Base-by-base conservation (phyloP, 2,113 vertebrate species). In the Macquaria ambigua region DNA sequence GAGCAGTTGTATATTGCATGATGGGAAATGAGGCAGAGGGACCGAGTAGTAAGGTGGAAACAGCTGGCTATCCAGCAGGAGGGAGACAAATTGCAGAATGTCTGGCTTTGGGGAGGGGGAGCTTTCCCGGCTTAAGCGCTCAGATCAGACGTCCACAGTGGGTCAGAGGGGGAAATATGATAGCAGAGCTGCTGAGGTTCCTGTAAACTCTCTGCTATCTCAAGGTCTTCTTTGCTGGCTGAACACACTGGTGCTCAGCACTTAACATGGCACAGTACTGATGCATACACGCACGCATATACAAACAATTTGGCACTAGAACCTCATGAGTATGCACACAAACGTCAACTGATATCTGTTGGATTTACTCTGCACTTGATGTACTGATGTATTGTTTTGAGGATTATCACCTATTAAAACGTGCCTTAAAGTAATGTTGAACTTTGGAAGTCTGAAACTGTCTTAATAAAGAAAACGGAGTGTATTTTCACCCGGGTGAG, bases 31-130 rank as follows among this genome's bases (percentile, higher is more conserved):
- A 59, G 48, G 58, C 66, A 46, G 52, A 68, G 66, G 48, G 56
- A 55, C 11, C 5, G 25, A 31, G 78, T 3, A 59, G 75, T 43
- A 37, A 80, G 84, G 85, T 86, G 82, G 87, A 86, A 93, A 89
- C 93, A 94, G 92, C 93, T 93, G 93, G 71, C 48, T 67, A 80
- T 89, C 80, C 76, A 58, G 74, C 70, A 64, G 82, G 75, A 79
- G 87, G 86, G 80, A 87, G 91, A 83, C 88, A 88, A 82, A 87
- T 81, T 74, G 77, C 83, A 86, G 82, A 92, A 84, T 66, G 86
- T 81, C 87, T 90, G 87, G 87, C 78, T 89, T 48, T 31, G 68
- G 82, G 87, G 61, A 81, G 79, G 69, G 34, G 85, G 79, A 79
- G 79, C 77, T 87, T 87, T 77, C 58, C 59, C 2, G 7, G 74